These are phyloP conservation scores for Laticauda colubrina DNA, from an alignment of 2,113 vertebrate genomes.

Conservation along the genomic window DNA sequence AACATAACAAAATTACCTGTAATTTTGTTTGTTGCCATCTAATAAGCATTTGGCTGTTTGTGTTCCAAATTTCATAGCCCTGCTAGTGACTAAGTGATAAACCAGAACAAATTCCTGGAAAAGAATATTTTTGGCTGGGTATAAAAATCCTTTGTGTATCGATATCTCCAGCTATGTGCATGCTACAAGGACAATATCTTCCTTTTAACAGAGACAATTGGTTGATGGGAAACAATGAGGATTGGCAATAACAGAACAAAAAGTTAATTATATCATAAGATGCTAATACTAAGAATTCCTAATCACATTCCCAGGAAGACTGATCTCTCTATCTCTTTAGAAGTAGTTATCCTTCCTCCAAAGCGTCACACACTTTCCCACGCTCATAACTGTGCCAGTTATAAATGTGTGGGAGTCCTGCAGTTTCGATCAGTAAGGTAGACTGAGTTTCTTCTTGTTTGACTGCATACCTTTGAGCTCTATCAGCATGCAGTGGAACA, in stretches of 20 bases:
- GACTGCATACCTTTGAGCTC: constrained; percentile 63
- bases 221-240: not conserved
- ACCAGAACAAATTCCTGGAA: not conserved
- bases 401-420: constrained; percentile 65
- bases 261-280: not conserved
- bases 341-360: constrained; percentile 47
- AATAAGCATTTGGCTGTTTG: not conserved
- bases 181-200: not conserved
- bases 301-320: constrained; percentile 6
- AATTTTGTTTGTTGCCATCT: not conserved
- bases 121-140: not conserved
- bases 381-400: constrained; percentile 55
- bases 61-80: not conserved
- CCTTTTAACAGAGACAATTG: not conserved
- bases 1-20: not conserved
- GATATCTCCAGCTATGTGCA: not conserved
- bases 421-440: constrained; percentile 71
- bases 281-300: not conserved
- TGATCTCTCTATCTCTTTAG: constrained; percentile 29
- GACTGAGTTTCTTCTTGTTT: constrained; percentile 68
- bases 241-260: not conserved
- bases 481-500: constrained; percentile 71
- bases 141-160: not conserved
- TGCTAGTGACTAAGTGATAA: not conserved
- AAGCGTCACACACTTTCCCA: constrained; percentile 63